Percentiles rank a stretch among this genome's conserved stretches.
Evolutionary conservation across 2,113 vertebrate genomes (phyloP).

Genomic region (Harpagus bidentatus): DNA sequence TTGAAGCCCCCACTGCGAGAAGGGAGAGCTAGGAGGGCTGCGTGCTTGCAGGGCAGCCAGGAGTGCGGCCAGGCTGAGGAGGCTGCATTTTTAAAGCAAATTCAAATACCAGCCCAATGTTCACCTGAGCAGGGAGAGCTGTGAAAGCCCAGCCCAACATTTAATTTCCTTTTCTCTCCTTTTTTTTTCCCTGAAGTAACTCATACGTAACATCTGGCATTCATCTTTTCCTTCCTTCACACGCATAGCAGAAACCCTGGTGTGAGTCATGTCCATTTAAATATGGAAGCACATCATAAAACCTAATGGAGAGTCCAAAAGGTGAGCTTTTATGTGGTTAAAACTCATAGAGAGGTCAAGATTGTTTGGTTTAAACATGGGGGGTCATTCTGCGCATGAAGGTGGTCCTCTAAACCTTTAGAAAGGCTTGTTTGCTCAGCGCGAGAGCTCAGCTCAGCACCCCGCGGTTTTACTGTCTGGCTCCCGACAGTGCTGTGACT

Average conservation of each 20-base stretch:
- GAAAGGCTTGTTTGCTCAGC: background rate
- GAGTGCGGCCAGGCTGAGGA: background rate
- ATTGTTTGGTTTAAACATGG: slow-evolving; percentile 62
- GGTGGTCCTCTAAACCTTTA: slow-evolving; percentile 51
- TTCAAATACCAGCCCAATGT: background rate
- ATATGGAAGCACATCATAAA: slow-evolving; percentile 65
- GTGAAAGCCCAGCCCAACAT: background rate
- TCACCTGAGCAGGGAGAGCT: background rate
- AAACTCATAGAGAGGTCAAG: slow-evolving; percentile 55
- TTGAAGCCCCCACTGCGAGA: background rate
- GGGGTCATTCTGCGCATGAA: background rate
- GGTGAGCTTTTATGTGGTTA: slow-evolving; percentile 66
- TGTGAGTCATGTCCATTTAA: slow-evolving; percentile 64
- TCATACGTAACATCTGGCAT: slow-evolving; percentile 48
- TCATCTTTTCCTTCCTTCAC: slow-evolving; percentile 43
- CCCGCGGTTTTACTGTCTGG: background rate
- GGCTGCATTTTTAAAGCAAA: background rate
- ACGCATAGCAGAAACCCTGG: slow-evolving; percentile 13
- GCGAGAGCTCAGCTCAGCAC: background rate
- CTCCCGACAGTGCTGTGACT: background rate
- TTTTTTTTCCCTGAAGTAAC: background rate
- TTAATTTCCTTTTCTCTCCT: background rate
- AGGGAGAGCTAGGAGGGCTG: background rate
- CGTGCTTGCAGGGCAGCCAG: background rate
- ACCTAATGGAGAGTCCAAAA: slow-evolving; percentile 61